These are phyloP conservation scores for Poecilia wingei DNA, from an alignment of 2,797 vertebrate species.

Conservation along the genomic window DNA sequence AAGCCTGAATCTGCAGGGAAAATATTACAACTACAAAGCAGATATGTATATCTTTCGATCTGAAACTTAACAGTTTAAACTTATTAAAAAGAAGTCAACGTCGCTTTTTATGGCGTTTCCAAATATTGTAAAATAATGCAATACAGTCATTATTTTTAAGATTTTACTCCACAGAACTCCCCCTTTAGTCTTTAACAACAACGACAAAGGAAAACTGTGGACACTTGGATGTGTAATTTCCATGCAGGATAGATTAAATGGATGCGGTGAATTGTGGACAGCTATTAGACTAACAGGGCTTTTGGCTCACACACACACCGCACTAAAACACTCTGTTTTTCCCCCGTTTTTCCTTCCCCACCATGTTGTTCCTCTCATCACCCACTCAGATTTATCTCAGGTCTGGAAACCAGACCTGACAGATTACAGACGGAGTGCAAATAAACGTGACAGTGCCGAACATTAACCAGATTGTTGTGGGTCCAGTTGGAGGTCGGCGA, in stretches of 20 bases:
- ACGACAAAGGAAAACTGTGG: neutral
- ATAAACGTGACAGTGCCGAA: conserved; percentile 1
- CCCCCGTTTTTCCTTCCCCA: neutral
- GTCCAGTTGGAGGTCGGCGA: conserved; percentile 29
- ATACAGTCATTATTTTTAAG: neutral
- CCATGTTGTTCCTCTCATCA: neutral
- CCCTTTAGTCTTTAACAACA: neutral
- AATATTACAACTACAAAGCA: neutral
- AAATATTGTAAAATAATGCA: neutral
- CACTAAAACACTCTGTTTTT: neutral
- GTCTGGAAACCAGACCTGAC: neutral
- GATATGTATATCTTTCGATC: neutral
- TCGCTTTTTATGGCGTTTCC: neutral
- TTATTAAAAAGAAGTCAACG: neutral
- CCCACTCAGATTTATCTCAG: neutral
- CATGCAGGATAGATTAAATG: no score
- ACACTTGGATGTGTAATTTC: neutral
- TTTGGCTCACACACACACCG: neutral
- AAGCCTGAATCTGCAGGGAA: neutral
- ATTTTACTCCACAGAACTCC: neutral
- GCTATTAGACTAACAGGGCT: neutral
- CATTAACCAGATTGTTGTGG: conserved; percentile 21
- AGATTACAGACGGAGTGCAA: conserved; percentile 8
- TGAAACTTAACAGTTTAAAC: neutral
- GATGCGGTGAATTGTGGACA: neutral